Conservation (phyloP, 2,113 vertebrate species). For the Amblyornis subalaris region DNA sequence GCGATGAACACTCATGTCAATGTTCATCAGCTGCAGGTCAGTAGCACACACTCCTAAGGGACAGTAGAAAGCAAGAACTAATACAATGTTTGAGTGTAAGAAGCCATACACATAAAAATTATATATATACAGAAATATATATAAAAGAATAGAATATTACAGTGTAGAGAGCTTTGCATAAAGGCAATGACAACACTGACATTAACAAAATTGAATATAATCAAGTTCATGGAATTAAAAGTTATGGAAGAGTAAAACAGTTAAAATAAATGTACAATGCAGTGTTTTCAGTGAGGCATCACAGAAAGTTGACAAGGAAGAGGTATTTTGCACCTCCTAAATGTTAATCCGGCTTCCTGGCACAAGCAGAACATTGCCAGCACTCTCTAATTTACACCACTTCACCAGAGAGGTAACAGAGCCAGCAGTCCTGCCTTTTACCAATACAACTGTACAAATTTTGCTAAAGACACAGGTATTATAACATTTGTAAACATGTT, state of each 20-base stretch:
- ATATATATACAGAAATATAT: fast-evolving
- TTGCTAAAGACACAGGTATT: neutral
- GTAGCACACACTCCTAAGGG: neutral
- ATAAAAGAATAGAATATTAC: neutral
- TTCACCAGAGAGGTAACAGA: neutral
- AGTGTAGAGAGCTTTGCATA: neutral
- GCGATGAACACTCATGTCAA: neutral
- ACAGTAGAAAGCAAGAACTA: neutral
- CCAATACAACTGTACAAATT: neutral
- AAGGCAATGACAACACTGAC: neutral
- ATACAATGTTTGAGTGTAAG: neutral
- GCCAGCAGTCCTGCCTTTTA: neutral
- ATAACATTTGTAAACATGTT: neutral
- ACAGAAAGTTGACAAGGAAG: neutral
- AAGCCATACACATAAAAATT: neutral
- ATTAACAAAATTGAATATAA: neutral
- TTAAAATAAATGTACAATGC: neutral
- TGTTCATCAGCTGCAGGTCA: neutral
- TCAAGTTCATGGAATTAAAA: neutral
- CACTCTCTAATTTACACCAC: neutral
- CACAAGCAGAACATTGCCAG: neutral
- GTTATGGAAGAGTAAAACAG: neutral
- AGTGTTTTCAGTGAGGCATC: neutral
- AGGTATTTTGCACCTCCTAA: neutral
- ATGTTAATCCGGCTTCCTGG: neutral